These are phyloP conservation scores for Batillaria attramentaria DNA, from an alignment of 1,140 invertebrate species.

Conservation along the genomic window DNA sequence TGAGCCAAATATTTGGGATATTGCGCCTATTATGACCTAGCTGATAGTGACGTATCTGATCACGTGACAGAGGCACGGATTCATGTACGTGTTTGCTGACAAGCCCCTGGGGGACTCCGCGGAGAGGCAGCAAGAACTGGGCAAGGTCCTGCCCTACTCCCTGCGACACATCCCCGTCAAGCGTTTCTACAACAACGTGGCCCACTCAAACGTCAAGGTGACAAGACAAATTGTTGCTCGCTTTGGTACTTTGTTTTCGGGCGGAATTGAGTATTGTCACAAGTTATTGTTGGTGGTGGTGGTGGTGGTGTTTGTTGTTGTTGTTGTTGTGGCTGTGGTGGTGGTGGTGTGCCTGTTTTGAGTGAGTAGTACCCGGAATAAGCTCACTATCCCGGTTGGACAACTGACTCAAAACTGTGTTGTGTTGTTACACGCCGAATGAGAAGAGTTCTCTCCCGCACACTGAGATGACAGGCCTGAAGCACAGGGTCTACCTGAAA, in stretches of 20 bases:
- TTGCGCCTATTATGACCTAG: not conserved
- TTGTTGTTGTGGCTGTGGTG: no score
- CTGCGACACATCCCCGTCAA: constrained; percentile 36
- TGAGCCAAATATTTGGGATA: no score
- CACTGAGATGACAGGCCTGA: no score
- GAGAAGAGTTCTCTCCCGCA: no score
- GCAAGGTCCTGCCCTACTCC: constrained; percentile 24
- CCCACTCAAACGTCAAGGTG: constrained; percentile 48
- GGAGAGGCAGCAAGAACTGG: not conserved
- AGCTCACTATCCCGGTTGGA: no score
- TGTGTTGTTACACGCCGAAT: no score
- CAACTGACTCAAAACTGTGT: no score
- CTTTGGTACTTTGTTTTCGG: not conserved
- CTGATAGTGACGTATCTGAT: not conserved
- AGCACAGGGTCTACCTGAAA: no score
- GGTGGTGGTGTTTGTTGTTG: no score
- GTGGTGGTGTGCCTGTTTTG: no score
- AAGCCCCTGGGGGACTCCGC: not conserved
- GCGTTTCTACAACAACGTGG: constrained; percentile 51
- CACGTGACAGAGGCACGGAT: not conserved
- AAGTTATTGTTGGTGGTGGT: not conserved
- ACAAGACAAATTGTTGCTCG: no score
- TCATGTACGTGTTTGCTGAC: constrained; percentile 14
- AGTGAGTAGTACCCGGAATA: no score
- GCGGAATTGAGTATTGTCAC: not conserved